Base-by-base conservation (phyloP, 2,888 invertebrate species). In the Patella pellucida region DNA sequence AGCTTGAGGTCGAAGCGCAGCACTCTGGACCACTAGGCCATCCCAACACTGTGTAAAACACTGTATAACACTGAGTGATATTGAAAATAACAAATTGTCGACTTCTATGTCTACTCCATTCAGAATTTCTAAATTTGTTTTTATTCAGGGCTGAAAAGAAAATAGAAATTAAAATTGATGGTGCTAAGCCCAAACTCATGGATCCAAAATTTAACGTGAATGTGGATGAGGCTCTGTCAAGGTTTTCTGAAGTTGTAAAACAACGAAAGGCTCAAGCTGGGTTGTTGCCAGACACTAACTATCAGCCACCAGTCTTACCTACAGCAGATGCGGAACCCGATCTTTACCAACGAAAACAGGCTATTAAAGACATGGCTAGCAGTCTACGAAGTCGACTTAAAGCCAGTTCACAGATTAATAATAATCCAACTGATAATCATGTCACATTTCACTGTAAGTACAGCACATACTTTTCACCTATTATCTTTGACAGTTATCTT, bases 301-400 rank as follows among this genome's bases (percentile, higher is more conserved):
- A 12, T 62, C 62, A 19, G 3, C 62, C 62, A 11, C 19, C 19
- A 3, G 11, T 3, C 23, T 15, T 19, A n/a, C 71, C 15, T 31
- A 23, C 62, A 14, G 2, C 19, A 4, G 31, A 41, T 15, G n/a
- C 71, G 2, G 74, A 70, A 23, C 74, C 82, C 9, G 83, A 84
- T 19, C 78, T 83, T 52, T 84, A 83, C 11, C 85, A 87, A 23
- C 79, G 87, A 9, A 86, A 87, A 52, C 81, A 85, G 74, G 87
- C 86, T 1, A 83, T 89, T 50, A 85, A 85, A 52, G 84, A 85
- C 31, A 86, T 87, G 7, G 86, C 88, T 9, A 78, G 83, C 15
- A 85, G 85, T 15, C 76, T 89, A 68, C 85, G 86, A 77, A 85
- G 77, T 74, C 75, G 86, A 52, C 80, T 89, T 19, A 83, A 85